Base-by-base conservation (phyloP, 2,797 vertebrate species). In the Helostoma temminkii region DNA sequence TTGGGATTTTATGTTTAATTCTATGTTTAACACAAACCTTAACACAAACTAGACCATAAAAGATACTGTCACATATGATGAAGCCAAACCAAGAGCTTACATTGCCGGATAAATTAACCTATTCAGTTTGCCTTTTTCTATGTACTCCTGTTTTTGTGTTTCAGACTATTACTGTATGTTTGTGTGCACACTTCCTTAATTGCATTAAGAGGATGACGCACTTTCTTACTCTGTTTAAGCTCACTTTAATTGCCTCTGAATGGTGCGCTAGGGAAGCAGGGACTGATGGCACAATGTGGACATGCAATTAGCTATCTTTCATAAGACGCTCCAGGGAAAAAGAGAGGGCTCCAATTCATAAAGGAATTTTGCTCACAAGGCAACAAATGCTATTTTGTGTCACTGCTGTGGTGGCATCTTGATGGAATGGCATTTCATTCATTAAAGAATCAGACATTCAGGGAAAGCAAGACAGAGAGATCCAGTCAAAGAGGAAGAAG, bases 191-290 rank as follows among this genome's bases (percentile, higher is more conserved):
- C 84, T 80, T 86, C 84, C 87, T 80, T 93, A 94, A 95, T 95
- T 94, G 85, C 90, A 93, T 95, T 94, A 94, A 92, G 88, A 92
- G 88, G 87, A 93, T 95, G 94, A 94, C 93, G 92, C 93, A 94
- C 93, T 93, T 93, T 94, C 91, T 92, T 93, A 92, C 89, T 90
- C 94, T 93, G 93, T 91, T 92, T 91, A 94, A 94, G 90, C 91
- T 94, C 93, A 94, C 90, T 93, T 92, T 95, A 95, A 94, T 95
- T 94, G 93, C 90, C 90, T 92, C 85, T 94, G 94, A 95, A 94
- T 88, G 90, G 91, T 88, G 90, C 88, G 73, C 92, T 76, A 74
- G 88, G 88, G 88, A 86, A 87, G 85, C 83, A 85, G 84, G 83
- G 89, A 84, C 83, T 78, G 83, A 86, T 54, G 77, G 88, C 86